phyloP scores from a whole-genome alignment of 2,797 vertebrate species.

The Onychomys torridus region DNA sequence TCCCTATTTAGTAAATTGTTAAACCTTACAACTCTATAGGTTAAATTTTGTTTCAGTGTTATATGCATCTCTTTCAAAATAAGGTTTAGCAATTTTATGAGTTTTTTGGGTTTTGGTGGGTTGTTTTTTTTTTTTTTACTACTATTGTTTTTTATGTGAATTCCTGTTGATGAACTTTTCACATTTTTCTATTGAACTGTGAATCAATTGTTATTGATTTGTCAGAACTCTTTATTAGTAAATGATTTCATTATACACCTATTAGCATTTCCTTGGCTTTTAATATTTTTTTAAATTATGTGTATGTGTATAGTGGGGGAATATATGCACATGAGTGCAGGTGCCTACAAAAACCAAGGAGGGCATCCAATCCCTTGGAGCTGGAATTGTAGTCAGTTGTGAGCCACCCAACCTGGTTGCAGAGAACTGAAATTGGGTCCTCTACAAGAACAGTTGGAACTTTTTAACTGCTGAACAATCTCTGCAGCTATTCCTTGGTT shows the following conservation, averaged over 20 bases:
- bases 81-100: neutral
- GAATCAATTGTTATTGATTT: conserved; percentile 26
- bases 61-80: conserved; percentile 11
- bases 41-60: conserved; percentile 39
- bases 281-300: neutral
- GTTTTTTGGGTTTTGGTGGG: neutral
- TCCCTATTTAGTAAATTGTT: conserved; percentile 16
- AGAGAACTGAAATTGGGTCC: neutral
- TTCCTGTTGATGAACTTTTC: neutral
- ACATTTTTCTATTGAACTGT: conserved; percentile 20
- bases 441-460: neutral
- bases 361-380: neutral
- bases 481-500: neutral
- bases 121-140: conserved; percentile 39
- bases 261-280: neutral
- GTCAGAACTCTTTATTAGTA: neutral
- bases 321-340: neutral
- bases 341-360: neutral
- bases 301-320: neutral
- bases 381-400: neutral
- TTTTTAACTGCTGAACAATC: neutral
- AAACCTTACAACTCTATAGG: neutral
- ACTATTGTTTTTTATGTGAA: conserved; percentile 48
- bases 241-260: conserved; percentile 27
- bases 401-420: neutral